phyloP scores from a whole-genome alignment of 2,888 invertebrate species.

The Agonum fuliginosum region DNA sequence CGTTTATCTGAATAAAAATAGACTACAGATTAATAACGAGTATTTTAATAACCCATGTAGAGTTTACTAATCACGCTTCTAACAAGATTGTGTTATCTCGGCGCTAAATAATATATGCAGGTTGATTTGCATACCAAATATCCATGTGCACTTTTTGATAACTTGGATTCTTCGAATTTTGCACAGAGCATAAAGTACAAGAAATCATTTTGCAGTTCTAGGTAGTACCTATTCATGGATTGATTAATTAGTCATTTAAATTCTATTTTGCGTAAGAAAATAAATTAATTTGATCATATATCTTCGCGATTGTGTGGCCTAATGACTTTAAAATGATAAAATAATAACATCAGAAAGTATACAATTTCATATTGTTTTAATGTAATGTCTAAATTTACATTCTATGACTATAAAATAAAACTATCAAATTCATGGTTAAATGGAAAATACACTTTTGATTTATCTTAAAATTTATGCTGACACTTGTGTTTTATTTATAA shows the following conservation, averaged over 20 bases:
- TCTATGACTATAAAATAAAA: no score
- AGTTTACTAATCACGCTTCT: not conserved
- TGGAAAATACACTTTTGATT: no score
- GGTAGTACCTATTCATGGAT: not conserved
- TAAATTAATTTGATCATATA: not conserved
- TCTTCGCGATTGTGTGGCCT: not conserved
- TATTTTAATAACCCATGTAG: not conserved
- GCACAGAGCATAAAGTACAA: not conserved
- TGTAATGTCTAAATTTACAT: no score
- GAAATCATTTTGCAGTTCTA: not conserved
- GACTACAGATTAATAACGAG: not conserved
- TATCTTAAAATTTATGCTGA: constrained; percentile 10
- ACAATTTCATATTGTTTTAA: no score
- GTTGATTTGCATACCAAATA: not conserved
- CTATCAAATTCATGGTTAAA: no score
- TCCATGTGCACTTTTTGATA: not conserved
- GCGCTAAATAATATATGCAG: not conserved
- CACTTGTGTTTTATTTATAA: not conserved
- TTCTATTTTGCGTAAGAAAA: not conserved
- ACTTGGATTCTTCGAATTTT: not conserved
- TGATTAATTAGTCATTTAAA: not conserved
- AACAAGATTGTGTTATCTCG: not conserved
- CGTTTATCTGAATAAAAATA: not conserved
- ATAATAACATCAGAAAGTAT: not conserved
- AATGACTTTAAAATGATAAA: not conserved